Evolutionary conservation across 2,888 invertebrate genomes (phyloP), one percentile per base, ranked within the genome.

Genomic region (Eupeodes latifasciatus): DNA sequence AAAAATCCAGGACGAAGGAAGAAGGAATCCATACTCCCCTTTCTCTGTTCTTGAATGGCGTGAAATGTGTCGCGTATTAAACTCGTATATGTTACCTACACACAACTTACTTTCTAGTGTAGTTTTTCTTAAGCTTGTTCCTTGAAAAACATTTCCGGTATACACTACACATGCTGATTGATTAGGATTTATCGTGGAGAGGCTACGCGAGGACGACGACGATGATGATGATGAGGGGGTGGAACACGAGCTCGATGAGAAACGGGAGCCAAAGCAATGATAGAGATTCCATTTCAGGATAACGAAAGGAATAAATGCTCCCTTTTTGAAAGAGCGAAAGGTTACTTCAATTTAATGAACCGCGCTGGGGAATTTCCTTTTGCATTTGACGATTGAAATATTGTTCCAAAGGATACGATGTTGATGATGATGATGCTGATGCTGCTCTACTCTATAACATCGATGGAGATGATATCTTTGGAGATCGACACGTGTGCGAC

Each of bases 331-430:
- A 51, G 36, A 59, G 49, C 4, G 27, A 79, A 36, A 75, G 64
- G 85, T 85, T 55, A 88, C 85, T 88, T 75, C 81, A 59, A 81
- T 84, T 85, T 88, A 88, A 88, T 88, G 88, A 85, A 81, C 77
- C 64, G 67, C 69, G 74, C 51, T 49, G 78, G 67, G 66, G 77
- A 57, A 51, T 59, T 86, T 55, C 78, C 62, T 53, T 27, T 27
- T 59, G 62, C 61, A 57, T 61, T 40, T 55, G 83, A 82, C 67
- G 55, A 78, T 49, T 59, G 59, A 66, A 59, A 72, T 69, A 61
- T 51, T 61, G 55, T 14, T 16, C 27, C 7, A 16, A 27, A n/a
- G 36, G 16, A 51, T 19, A 57, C n/a, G 51, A 69, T 34, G 27
- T 36, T 27, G 74, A 27, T 19, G 44, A 4, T 11, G 62, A 47